Base-by-base conservation (phyloP, 53 echinoderm and acorn worm species). In the Glandiceps talaboti region DNA sequence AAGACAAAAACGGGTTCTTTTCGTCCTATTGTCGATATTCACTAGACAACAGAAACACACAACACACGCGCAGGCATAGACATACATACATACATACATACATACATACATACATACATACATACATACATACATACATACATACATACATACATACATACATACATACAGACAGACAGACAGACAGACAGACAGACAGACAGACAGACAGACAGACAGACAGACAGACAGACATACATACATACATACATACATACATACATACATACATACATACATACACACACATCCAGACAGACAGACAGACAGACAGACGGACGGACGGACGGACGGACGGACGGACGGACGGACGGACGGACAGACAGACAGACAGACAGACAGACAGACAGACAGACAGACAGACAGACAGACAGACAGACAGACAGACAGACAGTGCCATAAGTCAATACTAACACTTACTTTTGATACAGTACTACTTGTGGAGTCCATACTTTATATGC, bases 241-340 rank as follows among this genome's bases (percentile, higher is more conserved):
- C 29, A 20, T 31, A 80, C 26, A 33, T 26, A 80, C 73, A 32
- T 33, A 33, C 33, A 32, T 33, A n/a, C 27, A 80, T 31, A 80
- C 27, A 80, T 31, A 33, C 80, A 80, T 29, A 80, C 29, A 20
- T 31, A 80, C 26, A 33, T 26, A 80, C 73, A 32, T 33, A 27
- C 33, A 33, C 10, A 80, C 73, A 80, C 29, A 80, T 28, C 32
- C 29, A 80, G 27, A 80, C 27, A 33, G 33, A 33, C 64, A 33
- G 33, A 80, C 80, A 80, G 33, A 33, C 80, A 80, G 33, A 80
- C 80, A 80, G 33, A 33, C 80, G 33, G 20, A 80, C 73, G 33
- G 10, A 31, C 73, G 33, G 27, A 80, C 73, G 27, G 20, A 80
- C 73, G 33, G 20, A 80, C 73, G 33, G 20, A 80, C 73, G 33